Evolutionary conservation across 2,888 invertebrate genomes (phyloP).

Genomic region (Merodon equestris): DNA sequence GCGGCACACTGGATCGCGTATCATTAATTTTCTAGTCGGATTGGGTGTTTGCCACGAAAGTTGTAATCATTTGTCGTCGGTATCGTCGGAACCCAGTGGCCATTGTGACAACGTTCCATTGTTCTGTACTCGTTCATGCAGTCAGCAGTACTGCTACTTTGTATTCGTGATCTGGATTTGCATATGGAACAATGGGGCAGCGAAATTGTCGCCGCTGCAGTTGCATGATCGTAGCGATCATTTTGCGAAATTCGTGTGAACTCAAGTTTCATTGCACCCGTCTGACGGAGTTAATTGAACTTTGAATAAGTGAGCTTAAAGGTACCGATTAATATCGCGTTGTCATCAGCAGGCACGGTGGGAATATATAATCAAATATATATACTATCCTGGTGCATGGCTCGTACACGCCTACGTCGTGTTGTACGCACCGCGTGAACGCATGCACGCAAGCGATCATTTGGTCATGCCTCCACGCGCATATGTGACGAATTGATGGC

Average conservation of each 20-base stretch:
- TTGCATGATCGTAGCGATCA: conserved; percentile 55
- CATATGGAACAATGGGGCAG: conserved; percentile 57
- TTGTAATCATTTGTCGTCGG: conserved; percentile 48
- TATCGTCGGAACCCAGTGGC: conserved; percentile 37
- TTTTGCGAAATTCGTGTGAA: conserved; percentile 51
- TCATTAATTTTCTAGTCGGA: not conserved
- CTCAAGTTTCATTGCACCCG: conserved; percentile 32
- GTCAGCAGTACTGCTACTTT: not conserved
- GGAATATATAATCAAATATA: conserved; percentile 27
- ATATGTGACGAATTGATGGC: too few species aligned
- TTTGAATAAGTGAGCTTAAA: conserved; percentile 45
- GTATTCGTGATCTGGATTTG: conserved; percentile 54
- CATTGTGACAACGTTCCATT: conserved; percentile 64
- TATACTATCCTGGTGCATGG: too few species aligned
- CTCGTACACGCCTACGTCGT: too few species aligned
- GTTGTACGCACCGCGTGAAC: too few species aligned
- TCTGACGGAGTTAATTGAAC: conserved; percentile 57
- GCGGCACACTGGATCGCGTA: conserved; percentile 46
- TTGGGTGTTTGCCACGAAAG: conserved; percentile 5
- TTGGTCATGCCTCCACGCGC: too few species aligned
- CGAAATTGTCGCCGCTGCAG: not conserved
- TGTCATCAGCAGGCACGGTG: conserved; percentile 35
- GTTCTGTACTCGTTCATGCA: conserved; percentile 30
- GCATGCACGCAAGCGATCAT: too few species aligned
- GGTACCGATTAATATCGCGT: conserved; percentile 15